Evolutionary conservation across 1,140 invertebrate genomes (phyloP), one percentile per base, ranked within the genome.

Genomic region (Conus betulinus): DNA sequence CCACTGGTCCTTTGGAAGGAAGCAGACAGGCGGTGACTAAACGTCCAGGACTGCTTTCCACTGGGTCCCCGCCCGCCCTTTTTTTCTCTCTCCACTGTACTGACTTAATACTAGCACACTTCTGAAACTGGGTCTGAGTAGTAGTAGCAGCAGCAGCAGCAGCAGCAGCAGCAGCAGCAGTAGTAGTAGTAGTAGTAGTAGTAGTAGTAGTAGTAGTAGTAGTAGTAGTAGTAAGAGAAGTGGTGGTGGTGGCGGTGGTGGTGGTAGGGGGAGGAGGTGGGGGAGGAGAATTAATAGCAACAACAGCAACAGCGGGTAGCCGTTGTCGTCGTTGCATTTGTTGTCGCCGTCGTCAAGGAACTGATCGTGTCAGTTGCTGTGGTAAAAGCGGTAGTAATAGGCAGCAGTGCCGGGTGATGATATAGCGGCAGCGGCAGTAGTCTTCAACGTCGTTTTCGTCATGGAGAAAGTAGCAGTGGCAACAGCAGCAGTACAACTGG

Each of bases 131-230:
- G 20, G 71, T 25, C 71, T 74, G 71, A 74, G 71, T 74, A 74
- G 3, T 3, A 74, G 71, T 74, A 74, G 71, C 3, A 74, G 71
- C 3, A 74, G 71, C 3, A 25, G 71, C 3, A 25, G 71, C 3
- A 74, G 71, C 3, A 74, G 71, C 3, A 74, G 71, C 3, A 74
- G 71, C 3, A 74, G 71, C 3, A 74, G 71, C 3, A 74, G 71
- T 74, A 74, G 71, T 74, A 74, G 71, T 74, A 74, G 71, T 74
- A 74, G 71, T 74, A 74, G 71, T 39, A 39, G n/a, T n/a, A n/a
- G n/a, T n/a, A n/a, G n/a, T n/a, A n/a, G n/a, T n/a, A n/a, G n/a
- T n/a, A n/a, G n/a, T n/a, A n/a, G n/a, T n/a, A n/a, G n/a, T n/a
- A n/a, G n/a, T n/a, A n/a, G n/a, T n/a, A n/a, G n/a, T n/a, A n/a